These are phyloP conservation scores for Momotus momota DNA, from an alignment of 2,797 vertebrate genomes.

Conservation along the genomic window DNA sequence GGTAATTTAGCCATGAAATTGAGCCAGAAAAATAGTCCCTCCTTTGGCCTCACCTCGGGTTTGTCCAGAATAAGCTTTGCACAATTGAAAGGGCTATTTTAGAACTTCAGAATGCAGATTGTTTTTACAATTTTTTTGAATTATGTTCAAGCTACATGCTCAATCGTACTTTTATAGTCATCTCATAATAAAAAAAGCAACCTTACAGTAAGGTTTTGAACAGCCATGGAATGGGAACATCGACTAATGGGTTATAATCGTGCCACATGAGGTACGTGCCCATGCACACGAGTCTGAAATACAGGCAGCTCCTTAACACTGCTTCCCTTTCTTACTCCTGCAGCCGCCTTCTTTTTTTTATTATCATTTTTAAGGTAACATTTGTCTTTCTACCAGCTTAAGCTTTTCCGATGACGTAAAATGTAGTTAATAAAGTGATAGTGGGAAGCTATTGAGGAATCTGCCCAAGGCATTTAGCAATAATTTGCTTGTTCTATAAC, in stretches of 20 bases:
- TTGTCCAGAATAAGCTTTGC: not conserved
- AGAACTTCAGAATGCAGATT: not conserved
- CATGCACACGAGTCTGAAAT: not conserved
- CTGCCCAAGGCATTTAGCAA: constrained; percentile 62
- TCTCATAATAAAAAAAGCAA: not conserved
- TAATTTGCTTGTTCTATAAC: constrained; percentile 77
- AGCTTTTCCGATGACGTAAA: constrained; percentile 41
- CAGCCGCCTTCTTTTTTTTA: not conserved
- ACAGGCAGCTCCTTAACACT: not conserved
- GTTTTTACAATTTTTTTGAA: not conserved
- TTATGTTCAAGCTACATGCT: not conserved
- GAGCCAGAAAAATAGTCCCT: not conserved
- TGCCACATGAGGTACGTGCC: not conserved
- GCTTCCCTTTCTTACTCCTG: not conserved
- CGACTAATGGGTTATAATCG: not conserved
- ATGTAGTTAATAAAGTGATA: constrained; percentile 49
- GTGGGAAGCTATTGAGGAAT: constrained; percentile 63
- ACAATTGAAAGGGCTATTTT: not conserved
- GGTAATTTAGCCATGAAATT: constrained; percentile 15
- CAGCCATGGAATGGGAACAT: not conserved
- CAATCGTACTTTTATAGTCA: too few relatives aligned
- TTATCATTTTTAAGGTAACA: not conserved
- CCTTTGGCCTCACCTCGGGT: not conserved
- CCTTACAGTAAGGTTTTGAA: not conserved
- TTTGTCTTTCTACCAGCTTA: not conserved